Percentiles rank a stretch among this genome's conserved stretches.
phyloP scores from a whole-genome alignment of 2,797 vertebrate species.

The Schizothorax lantsangensis region DNA sequence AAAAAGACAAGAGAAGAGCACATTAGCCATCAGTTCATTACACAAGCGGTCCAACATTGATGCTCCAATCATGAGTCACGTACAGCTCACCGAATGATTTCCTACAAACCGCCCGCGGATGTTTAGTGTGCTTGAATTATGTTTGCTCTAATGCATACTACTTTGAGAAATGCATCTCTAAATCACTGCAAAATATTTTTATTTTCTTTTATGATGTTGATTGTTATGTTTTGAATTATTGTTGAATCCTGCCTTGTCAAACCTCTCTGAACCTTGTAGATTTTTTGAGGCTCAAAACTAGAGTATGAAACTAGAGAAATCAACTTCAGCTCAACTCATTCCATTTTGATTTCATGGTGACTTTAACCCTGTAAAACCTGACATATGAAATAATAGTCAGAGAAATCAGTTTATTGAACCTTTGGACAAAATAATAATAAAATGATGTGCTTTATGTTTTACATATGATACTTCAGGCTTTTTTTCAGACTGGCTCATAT shows the following conservation, averaged over 20 bases:
- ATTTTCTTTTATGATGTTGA: not conserved
- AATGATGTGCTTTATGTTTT: not conserved
- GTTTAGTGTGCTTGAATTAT: conserved; percentile 2
- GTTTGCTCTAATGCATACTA: conserved; percentile 17
- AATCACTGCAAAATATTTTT: not conserved
- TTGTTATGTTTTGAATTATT: not conserved
- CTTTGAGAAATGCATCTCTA: not conserved
- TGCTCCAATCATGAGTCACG: not conserved
- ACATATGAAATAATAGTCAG: not conserved
- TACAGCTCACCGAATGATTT: conserved; percentile 20
- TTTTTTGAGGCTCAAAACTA: not conserved
- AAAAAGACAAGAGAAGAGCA: conserved; percentile 59
- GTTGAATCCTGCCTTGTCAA: not conserved
- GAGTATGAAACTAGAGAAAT: not conserved
- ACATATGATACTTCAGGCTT: not conserved
- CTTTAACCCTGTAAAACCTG: not conserved
- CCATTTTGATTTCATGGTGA: not conserved
- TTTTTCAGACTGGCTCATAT: not conserved
- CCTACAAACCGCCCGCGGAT: not conserved
- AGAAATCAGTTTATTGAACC: not conserved
- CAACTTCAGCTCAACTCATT: not conserved
- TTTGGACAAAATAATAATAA: not conserved
- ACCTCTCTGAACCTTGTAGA: not conserved
- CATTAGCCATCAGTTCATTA: conserved; percentile 36
- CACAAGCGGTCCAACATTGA: not conserved